A percentile compares a stretch with the other conserved stretches of the same genome.
phyloP scores from a whole-genome alignment of 2,888 invertebrate species.

The Caenorhabditis imperialis region DNA sequence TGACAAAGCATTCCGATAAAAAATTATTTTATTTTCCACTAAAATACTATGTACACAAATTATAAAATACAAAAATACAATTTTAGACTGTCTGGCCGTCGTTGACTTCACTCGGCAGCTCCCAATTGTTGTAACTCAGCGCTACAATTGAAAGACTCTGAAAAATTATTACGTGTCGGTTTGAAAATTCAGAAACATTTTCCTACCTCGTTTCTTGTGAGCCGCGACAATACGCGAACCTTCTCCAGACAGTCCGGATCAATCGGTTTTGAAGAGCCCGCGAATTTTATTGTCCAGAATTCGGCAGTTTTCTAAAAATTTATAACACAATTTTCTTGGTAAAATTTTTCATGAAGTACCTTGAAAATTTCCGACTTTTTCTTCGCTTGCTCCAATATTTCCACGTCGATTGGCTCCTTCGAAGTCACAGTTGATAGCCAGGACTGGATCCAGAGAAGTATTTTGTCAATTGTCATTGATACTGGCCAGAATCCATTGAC shows the following conservation, averaged over 20 bases:
- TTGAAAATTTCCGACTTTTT: neutral
- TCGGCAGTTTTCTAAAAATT: slow-evolving; percentile 20
- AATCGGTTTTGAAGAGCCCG: neutral
- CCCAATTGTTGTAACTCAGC: slow-evolving; percentile 18
- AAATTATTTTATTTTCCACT: no score
- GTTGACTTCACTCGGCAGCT: no score
- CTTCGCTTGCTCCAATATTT: slow-evolving; percentile 10
- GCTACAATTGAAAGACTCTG: neutral
- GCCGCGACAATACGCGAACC: neutral
- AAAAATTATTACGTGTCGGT: neutral
- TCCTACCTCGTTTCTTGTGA: slow-evolving; percentile 3
- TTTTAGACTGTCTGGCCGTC: no score
- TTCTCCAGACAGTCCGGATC: neutral
- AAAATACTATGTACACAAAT: no score
- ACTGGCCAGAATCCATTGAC: slow-evolving; percentile 10
- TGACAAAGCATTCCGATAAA: no score
- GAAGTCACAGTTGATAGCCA: slow-evolving; percentile 5
- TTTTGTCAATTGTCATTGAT: slow-evolving; percentile 9
- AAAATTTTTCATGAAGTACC: neutral
- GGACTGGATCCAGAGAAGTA: neutral
- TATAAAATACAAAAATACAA: no score
- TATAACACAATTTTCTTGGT: neutral
- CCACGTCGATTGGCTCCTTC: slow-evolving; percentile 12
- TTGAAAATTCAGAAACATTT: neutral
- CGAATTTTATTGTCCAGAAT: slow-evolving; percentile 9